Evolutionary conservation across 2,797 vertebrate species (phyloP).

Genomic region (Miichthys miiuy): DNA sequence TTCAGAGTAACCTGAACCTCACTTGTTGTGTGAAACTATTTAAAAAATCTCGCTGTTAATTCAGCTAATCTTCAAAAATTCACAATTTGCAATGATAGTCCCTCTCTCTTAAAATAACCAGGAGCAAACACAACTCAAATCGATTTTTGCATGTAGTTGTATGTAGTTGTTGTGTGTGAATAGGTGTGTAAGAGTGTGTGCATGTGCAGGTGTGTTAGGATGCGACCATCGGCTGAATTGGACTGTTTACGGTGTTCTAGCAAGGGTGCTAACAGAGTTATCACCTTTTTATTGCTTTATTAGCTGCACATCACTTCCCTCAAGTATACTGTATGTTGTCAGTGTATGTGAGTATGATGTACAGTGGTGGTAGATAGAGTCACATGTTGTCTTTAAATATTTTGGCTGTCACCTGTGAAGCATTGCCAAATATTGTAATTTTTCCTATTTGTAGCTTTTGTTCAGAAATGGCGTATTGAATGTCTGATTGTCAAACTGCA

Average conservation of each 20-base stretch:
- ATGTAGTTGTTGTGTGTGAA: not conserved
- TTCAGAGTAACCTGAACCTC: slow-evolving; percentile 15
- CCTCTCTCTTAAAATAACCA: slow-evolving; percentile 16
- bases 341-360: slow-evolving; percentile 49
- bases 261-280: slow-evolving; percentile 46
- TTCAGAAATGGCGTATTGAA: slow-evolving; percentile 54
- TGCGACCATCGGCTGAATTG: slow-evolving; percentile 63
- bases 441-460: slow-evolving; percentile 35
- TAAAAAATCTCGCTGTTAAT: slow-evolving; percentile 5
- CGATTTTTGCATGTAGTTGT: slow-evolving; percentile 31
- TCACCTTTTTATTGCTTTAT: slow-evolving; percentile 56
- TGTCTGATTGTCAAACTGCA: slow-evolving; percentile 63
- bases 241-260: slow-evolving; percentile 67
- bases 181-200: not conserved
- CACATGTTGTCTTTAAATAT: slow-evolving; percentile 39
- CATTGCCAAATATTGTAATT: slow-evolving; percentile 59
- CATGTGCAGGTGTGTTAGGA: slow-evolving; percentile 15
- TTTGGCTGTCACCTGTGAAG: slow-evolving; percentile 50
- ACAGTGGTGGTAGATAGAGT: slow-evolving; percentile 38
- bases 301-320: slow-evolving; percentile 51
- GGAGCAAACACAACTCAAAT: slow-evolving; percentile 32
- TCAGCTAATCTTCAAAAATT: slow-evolving; percentile 6
- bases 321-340: slow-evolving; percentile 35
- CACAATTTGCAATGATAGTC: not conserved
- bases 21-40: slow-evolving; percentile 1